Evolutionary conservation across 2,888 invertebrate genomes (phyloP).

Genomic region (Luperina testacea): DNA sequence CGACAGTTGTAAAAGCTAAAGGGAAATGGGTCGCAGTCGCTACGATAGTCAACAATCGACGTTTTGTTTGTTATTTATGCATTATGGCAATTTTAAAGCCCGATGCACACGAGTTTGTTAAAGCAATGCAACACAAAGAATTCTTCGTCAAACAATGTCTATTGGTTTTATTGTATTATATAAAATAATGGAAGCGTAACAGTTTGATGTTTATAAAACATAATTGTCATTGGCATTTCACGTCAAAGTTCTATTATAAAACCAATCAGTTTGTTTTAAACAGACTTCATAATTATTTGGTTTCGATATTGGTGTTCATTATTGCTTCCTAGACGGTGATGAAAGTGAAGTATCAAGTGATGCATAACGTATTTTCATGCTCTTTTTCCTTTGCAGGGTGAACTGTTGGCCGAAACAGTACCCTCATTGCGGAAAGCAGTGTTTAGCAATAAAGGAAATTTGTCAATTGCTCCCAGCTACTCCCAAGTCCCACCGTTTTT

Average conservation of each 20-base stretch:
- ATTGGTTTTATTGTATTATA: slow-evolving; percentile 17
- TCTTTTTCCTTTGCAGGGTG: slow-evolving; percentile 53
- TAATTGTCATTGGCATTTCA: slow-evolving; percentile 7
- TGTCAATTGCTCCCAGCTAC: slow-evolving; percentile 9
- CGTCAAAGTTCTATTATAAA: slow-evolving; percentile 2
- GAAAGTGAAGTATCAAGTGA: slow-evolving; percentile 43
- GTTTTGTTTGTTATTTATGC: slow-evolving; percentile 37
- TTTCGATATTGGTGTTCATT: slow-evolving; percentile 50
- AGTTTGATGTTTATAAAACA: slow-evolving; percentile 37
- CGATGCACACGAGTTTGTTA: slow-evolving; percentile 14
- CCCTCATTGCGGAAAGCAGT: slow-evolving; percentile 15
- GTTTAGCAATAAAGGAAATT: slow-evolving; percentile 40
- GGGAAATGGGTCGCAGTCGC: slow-evolving; percentile 37
- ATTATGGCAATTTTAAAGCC: slow-evolving; percentile 34
- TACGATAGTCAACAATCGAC: slow-evolving; percentile 7
- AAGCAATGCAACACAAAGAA: slow-evolving; percentile 4
- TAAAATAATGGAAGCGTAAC: slow-evolving; percentile 15
- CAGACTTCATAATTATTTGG: slow-evolving; percentile 20
- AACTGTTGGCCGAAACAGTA: slow-evolving; percentile 28
- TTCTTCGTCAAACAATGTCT: slow-evolving; percentile 23
- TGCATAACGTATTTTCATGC: slow-evolving; percentile 56
- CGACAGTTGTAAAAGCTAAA: slow-evolving; percentile 31
- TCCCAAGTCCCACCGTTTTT: not conserved
- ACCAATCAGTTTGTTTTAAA: slow-evolving; percentile 11
- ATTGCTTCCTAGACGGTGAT: slow-evolving; percentile 49